Conservation (phyloP, 2,113 vertebrate species). For the Nesogale talazaci region DNA sequence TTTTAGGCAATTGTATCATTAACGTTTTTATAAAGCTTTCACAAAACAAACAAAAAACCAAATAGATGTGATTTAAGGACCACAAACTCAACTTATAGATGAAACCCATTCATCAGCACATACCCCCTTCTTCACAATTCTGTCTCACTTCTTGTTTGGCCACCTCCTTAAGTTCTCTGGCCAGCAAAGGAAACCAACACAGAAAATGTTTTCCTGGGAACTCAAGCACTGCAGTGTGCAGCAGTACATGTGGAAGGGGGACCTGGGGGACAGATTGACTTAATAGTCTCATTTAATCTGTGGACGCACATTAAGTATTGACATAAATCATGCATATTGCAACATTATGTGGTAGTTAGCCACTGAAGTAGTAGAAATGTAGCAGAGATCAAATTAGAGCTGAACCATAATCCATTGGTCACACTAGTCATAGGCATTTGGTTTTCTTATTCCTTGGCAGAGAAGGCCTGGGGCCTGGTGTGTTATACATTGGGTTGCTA, state of each 20-base stretch:
- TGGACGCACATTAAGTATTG: not conserved
- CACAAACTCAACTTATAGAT: not conserved
- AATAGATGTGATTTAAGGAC: not conserved
- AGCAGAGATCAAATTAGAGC: not conserved
- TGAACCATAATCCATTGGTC: not conserved
- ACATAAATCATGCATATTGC: not conserved
- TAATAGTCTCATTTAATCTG: not conserved
- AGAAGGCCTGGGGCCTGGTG: not conserved
- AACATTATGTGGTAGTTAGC: not conserved
- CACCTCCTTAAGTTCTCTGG: not conserved
- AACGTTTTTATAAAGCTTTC: not conserved
- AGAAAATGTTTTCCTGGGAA: slow-evolving; percentile 18
- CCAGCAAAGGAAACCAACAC: not conserved
- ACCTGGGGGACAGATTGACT: not conserved
- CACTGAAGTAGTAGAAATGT: not conserved
- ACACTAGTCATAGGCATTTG: not conserved
- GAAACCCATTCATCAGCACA: not conserved
- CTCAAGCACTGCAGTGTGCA: not conserved
- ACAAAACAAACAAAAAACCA: not conserved
- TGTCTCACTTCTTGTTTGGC: not conserved
- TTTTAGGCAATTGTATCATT: not conserved
- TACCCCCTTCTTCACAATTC: not conserved
- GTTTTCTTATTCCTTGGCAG: not conserved
- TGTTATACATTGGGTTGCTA: not conserved
- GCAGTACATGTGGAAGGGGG: not conserved